A percentile compares a stretch with the other conserved stretches of the same genome.
These are phyloP conservation scores for Palythoa grandis DNA, from an alignment of 92 coral and sea anemone species.

Conservation along the genomic window DNA sequence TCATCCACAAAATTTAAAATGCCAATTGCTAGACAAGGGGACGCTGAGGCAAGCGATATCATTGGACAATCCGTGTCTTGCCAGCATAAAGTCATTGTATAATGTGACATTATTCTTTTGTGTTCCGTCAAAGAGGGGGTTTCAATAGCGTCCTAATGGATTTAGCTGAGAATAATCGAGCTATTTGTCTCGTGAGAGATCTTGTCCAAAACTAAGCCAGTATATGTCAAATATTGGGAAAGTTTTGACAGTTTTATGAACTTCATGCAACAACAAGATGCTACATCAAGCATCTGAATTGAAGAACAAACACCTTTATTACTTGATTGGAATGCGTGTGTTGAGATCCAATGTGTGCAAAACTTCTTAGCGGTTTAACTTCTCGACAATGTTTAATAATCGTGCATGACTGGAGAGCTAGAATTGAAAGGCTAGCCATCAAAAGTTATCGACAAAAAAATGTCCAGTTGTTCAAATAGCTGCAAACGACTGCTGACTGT, in stretches of 20 bases:
- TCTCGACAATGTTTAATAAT: no score
- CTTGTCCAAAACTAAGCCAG: conserved; percentile 7
- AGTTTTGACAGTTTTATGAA: conserved; percentile 37
- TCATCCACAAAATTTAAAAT: neutral
- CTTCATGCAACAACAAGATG: neutral
- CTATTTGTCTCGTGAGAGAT: neutral
- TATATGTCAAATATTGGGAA: neutral
- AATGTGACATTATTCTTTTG: conserved; percentile 58
- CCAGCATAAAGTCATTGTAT: conserved; percentile 38
- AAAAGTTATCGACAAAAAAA: neutral
- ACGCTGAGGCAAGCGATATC: conserved; percentile 58
- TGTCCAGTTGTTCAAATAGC: neutral
- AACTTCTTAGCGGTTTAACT: neutral
- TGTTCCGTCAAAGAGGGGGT: conserved; percentile 21
- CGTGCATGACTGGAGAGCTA: neutral
- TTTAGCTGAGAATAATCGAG: neutral
- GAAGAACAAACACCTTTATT: neutral
- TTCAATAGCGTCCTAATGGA: conserved; percentile 17
- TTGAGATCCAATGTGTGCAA: neutral
- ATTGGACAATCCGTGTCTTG: conserved; percentile 55
- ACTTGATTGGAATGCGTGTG: neutral
- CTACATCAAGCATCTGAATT: neutral
- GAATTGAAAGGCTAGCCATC: neutral
- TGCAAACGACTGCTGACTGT: neutral
- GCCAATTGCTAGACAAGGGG: conserved; percentile 27